phyloP scores from a whole-genome alignment of 2,113 vertebrate species.

The Meles meles region DNA sequence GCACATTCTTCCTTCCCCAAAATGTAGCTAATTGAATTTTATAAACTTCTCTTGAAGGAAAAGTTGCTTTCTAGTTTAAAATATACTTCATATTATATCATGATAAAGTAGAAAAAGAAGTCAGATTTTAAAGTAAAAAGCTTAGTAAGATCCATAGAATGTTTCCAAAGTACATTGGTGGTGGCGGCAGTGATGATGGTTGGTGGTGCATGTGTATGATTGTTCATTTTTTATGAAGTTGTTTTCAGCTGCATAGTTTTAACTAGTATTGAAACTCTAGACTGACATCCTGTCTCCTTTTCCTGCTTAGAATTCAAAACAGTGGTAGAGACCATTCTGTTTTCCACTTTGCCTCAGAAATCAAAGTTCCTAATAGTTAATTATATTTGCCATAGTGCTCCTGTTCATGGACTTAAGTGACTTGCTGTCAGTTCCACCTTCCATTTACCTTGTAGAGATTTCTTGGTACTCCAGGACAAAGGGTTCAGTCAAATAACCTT shows the following conservation, averaged over 20 bases:
- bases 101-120: background rate
- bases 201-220: background rate
- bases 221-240: background rate
- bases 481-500: background rate
- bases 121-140: conserved; percentile 17
- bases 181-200: background rate
- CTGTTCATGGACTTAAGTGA: conserved; percentile 41
- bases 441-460: conserved; percentile 44
- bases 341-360: conserved; percentile 15
- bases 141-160: background rate
- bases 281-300: background rate
- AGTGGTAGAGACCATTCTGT: background rate
- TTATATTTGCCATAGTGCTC: background rate
- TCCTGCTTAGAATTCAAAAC: background rate
- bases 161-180: background rate
- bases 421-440: background rate
- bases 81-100: background rate
- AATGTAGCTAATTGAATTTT: conserved; percentile 23
- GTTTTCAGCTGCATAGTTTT: conserved; percentile 30
- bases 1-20: background rate
- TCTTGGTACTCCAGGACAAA: conserved; percentile 9
- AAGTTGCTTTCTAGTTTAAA: background rate
- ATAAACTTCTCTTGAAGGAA: background rate
- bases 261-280: background rate
- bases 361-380: background rate